These are phyloP conservation scores for Callyntrura guangdongensis DNA, from an alignment of 2,888 invertebrate species.

Conservation along the genomic window DNA sequence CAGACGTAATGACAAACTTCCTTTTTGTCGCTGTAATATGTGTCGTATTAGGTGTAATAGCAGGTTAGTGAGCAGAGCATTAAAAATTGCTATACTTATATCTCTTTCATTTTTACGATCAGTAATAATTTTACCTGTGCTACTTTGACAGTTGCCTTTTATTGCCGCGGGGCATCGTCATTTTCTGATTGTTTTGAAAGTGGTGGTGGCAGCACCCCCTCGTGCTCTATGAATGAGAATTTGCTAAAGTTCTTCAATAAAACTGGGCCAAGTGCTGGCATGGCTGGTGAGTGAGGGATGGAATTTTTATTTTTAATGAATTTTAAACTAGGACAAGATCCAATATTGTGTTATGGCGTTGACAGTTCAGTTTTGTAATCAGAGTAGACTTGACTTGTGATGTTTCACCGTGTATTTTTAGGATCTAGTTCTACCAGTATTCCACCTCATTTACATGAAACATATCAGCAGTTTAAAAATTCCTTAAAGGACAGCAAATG, in stretches of 20 bases:
- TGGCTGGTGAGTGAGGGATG: neutral
- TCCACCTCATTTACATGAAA: neutral
- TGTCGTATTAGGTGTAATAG: neutral
- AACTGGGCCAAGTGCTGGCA: neutral
- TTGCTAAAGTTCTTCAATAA: neutral
- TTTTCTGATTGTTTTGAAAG: neutral
- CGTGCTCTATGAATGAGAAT: neutral
- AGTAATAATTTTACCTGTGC: neutral
- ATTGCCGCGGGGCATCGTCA: neutral
- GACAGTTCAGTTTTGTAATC: too few species aligned
- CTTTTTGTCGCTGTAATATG: neutral
- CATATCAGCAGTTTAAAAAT: neutral
- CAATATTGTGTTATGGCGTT: too few species aligned
- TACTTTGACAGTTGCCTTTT: neutral
- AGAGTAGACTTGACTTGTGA: neutral
- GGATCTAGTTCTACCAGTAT: too few species aligned
- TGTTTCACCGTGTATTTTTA: too few species aligned
- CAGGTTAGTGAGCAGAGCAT: too few species aligned
- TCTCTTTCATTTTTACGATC: too few species aligned
- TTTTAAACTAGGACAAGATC: too few species aligned
- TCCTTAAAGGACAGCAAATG: neutral
- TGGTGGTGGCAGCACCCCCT: neutral
- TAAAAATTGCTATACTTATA: too few species aligned
- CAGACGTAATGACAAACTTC: neutral
- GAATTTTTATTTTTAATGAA: too few species aligned